Base-by-base conservation (phyloP, 1,140 invertebrate genomes). In the Orchestia grillus region DNA sequence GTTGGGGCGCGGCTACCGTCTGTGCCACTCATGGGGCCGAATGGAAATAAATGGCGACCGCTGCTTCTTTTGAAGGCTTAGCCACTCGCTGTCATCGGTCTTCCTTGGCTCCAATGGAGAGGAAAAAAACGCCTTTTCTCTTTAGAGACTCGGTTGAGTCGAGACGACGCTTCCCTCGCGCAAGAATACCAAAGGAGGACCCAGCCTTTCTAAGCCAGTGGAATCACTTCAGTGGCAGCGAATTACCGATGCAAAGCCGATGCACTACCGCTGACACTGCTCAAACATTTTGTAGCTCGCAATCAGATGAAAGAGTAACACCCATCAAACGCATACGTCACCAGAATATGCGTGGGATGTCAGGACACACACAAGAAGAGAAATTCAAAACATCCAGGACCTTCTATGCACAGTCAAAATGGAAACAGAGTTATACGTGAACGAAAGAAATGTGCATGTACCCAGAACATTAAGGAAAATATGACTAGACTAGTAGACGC, bases 21-120 rank as follows among this genome's bases (percentile, higher is more conserved):
- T 90, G 88, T 90, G 88, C 42, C 88, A 90, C 88, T 90, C 43
- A 90, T 43, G 42, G 88, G 41, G 43, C 88, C 88, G 42, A 90
- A 90, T 90, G 88, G 88, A 90, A 90, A 90, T 41, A 90, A 90
- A 90, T 90, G 88, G 28, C 41, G 15, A 4, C 36, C n/a, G 41
- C 88, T 44, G 88, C 8, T 41, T 90, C 88, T 90, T 90, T 90
- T 42, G 88, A 90, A 90, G 88, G 88, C 43, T 41, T 41, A 41
- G 88, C 88, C 88, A 42, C 88, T 90, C 88, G 36, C 43, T 16
- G 36, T 90, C 88, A 90, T 90, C 43, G 41, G 41, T 90, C 88
- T 90, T 90, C 88, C 43, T 90, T 90, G n/a, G 88, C 88, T 90
- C 42, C 88, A 90, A 90, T 43, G 41, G 88, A 90, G 88, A 42